Conservation (phyloP, 2,888 invertebrate genomes). For the Scaptomyza reducta region DNA sequence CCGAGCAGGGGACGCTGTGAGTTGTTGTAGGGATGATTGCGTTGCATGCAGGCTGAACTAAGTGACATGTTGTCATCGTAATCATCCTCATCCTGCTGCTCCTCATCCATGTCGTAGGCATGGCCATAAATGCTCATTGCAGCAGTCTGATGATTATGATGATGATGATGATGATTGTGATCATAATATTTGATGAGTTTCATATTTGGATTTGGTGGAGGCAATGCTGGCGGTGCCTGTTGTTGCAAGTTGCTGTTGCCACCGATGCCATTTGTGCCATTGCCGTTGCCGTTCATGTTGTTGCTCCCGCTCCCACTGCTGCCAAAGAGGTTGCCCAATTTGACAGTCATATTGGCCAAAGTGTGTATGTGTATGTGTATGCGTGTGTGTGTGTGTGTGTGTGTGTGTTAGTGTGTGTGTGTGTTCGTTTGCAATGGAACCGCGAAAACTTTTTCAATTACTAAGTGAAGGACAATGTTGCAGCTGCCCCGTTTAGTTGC, state of each 20-base stretch:
- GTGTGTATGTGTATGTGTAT: constrained; percentile 2
- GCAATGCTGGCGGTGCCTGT: constrained; percentile 57
- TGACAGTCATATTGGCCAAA: constrained; percentile 62
- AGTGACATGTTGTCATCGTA: constrained; percentile 65
- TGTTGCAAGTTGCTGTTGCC: constrained; percentile 5
- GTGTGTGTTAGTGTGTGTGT: not conserved
- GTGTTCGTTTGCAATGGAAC: not conserved
- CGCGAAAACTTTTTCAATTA: constrained; percentile 75
- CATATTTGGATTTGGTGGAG: constrained; percentile 61
- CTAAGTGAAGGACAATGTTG: constrained; percentile 59
- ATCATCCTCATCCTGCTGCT: constrained; percentile 59
- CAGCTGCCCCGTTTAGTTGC: constrained; percentile 19
- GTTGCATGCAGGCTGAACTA: constrained; percentile 76
- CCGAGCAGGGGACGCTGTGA: constrained; percentile 82
- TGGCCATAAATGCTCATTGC: constrained; percentile 49
- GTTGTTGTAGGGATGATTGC: constrained; percentile 83
- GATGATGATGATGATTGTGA: constrained; percentile 33
- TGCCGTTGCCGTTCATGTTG: constrained; percentile 5
- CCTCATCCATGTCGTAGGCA: constrained; percentile 64
- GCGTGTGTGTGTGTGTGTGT: not conserved
- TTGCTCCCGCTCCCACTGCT: constrained; percentile 18
- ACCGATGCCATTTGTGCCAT: constrained; percentile 3
- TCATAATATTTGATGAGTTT: constrained; percentile 63
- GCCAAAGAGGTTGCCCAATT: constrained; percentile 67
- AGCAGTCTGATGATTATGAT: constrained; percentile 32